These are phyloP conservation scores for Xanthorhoe designata DNA, from an alignment of 2,888 invertebrate genomes.

Conservation along the genomic window DNA sequence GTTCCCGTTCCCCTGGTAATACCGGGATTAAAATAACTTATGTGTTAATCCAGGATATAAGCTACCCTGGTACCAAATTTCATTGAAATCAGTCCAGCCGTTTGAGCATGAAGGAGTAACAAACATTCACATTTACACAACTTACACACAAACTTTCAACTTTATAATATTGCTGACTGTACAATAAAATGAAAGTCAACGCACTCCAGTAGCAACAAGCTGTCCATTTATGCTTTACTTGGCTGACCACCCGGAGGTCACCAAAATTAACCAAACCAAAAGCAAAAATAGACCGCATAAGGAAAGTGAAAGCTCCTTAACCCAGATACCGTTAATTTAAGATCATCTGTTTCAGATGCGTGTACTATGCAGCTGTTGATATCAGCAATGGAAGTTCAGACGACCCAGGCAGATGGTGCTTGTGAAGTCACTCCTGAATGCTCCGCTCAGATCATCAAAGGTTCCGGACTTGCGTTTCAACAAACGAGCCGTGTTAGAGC, in stretches of 20 bases:
- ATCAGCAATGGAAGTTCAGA: conserved; percentile 78
- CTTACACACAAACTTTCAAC: no score
- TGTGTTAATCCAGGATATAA: no score
- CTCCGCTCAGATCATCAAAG: conserved; percentile 68
- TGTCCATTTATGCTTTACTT: conserved; percentile 9
- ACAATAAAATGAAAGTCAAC: conserved; percentile 7
- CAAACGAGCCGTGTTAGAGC: conserved; percentile 74
- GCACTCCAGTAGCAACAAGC: background rate
- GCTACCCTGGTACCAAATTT: no score
- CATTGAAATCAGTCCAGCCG: no score
- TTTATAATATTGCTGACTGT: background rate
- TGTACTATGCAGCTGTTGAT: conserved; percentile 79
- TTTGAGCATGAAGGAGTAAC: no score
- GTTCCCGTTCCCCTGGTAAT: no score
- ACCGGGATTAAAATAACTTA: no score
- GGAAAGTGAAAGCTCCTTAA: conserved; percentile 51
- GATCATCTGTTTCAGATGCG: conserved; percentile 65
- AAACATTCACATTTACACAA: no score
- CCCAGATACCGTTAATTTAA: conserved; percentile 44
- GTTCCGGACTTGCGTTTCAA: conserved; percentile 76
- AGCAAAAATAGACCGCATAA: conserved; percentile 25
- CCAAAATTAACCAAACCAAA: conserved; percentile 21
- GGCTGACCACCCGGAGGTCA: conserved; percentile 24
- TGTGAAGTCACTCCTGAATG: conserved; percentile 77
- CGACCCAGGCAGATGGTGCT: conserved; percentile 65